Base-by-base conservation (phyloP, 2,797 vertebrate genomes). In the Acanthornis magna region DNA sequence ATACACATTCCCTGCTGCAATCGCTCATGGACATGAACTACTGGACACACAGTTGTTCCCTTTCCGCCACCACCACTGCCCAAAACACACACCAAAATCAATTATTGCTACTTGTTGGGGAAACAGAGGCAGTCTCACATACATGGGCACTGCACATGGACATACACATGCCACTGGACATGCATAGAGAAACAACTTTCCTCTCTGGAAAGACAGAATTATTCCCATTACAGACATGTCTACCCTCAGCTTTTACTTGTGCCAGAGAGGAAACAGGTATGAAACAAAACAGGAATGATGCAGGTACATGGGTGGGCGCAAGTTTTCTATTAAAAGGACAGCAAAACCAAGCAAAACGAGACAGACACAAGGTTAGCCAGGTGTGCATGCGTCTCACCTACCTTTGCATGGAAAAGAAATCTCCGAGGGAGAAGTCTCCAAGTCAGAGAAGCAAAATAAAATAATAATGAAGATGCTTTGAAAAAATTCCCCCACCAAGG, bases 371-470 rank as follows among this genome's bases (percentile, higher is more conserved):
- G 91, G 57, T 78, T 88, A 95, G 42, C 47, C 81, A 89, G 94
- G 83, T 95, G 92, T 96, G 93, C 93, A 92, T 81, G 83, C 92
- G 0, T 93, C 89, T 96, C 94, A 97, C 98, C 97, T 98, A 98
- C 98, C 98, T 98, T 97, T 85, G 97, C 97, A 97, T 97, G 97
- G 97, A 97, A 97, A 89, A 95, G 96, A 96, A 96, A 96, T 96
- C 97, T 96, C 95, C 96, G 43, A 96, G 95, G 94, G 96, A 93
- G 83, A 92, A 95, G 95, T 96, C 96, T 91, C 95, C 95, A 79
- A 95, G 95, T 95, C 97, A 91, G 91, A 95, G 95, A 96, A 96
- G 95, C 95, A 95, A 96, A 87, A 85, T 77, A 91, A 95, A 95
- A 95, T 70, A 93, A 94, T 85, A 94, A 88, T 27, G 78, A 95